A percentile compares a stretch with the other conserved stretches of the same genome.
These are phyloP conservation scores for Stigmatopora nigra DNA, from an alignment of 2,113 vertebrate species.

Conservation along the genomic window DNA sequence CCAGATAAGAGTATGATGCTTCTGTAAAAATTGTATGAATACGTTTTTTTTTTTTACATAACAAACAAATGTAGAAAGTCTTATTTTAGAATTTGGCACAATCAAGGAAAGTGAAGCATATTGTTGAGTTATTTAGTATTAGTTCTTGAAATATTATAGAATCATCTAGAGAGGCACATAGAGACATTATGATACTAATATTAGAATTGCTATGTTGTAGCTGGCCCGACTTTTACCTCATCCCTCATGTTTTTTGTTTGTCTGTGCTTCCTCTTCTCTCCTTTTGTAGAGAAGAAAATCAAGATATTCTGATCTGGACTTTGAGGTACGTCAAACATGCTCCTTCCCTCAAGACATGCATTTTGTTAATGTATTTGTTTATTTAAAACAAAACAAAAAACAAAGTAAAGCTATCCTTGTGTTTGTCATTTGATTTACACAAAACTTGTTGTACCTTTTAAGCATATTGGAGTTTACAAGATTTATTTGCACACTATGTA, in stretches of 20 bases:
- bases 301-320: conserved; percentile 97
- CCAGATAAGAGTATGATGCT: too few relatives aligned
- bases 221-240: not conserved
- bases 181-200: not conserved
- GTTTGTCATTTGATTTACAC: conserved; percentile 72
- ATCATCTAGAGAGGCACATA: too few relatives aligned
- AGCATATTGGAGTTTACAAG: conserved; percentile 65
- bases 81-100: too few relatives aligned
- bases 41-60: too few relatives aligned
- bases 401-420: conserved; percentile 55
- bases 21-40: too few relatives aligned
- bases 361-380: conserved; percentile 34
- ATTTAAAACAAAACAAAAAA: conserved; percentile 10
- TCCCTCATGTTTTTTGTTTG: conserved; percentile 26
- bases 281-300: conserved; percentile 96
- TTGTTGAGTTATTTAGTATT: too few relatives aligned
- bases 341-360: conserved; percentile 37
- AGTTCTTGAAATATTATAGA: too few relatives aligned
- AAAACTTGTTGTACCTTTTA: conserved; percentile 68
- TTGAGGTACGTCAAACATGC: conserved; percentile 84
- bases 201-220: not conserved
- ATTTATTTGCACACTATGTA: conserved; percentile 65
- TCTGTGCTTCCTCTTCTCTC: conserved; percentile 9
- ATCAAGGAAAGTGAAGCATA: too few relatives aligned
- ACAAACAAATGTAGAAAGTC: too few relatives aligned